Evolutionary conservation across 2,797 vertebrate species (phyloP).

Genomic region (Picus viridis): DNA sequence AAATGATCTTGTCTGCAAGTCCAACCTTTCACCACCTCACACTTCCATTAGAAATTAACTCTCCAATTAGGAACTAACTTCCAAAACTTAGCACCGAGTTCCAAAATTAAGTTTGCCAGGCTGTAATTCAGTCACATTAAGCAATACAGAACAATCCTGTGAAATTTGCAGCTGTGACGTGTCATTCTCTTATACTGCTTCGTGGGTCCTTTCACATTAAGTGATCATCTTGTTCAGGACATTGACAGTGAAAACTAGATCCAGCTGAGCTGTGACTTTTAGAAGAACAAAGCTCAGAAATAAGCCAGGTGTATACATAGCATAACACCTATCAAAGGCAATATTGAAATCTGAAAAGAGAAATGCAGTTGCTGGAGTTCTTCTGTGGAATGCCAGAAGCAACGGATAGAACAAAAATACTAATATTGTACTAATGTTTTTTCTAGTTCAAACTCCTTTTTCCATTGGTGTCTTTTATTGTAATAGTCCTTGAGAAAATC

Average conservation of each 20-base stretch:
- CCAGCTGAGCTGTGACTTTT: constrained; percentile 38
- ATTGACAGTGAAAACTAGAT: constrained; percentile 65
- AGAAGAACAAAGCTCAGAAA: constrained; percentile 51
- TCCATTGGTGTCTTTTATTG: constrained; percentile 19
- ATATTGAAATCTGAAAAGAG: constrained; percentile 54
- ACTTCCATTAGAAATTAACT: constrained; percentile 74
- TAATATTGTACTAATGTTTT: background rate
- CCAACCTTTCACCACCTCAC: constrained; percentile 76
- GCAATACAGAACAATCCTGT: constrained; percentile 4
- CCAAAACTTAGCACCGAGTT: constrained; percentile 44
- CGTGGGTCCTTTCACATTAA: constrained; percentile 37
- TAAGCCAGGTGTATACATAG: constrained; percentile 46
- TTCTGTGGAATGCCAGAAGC: constrained; percentile 47
- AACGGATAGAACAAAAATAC: constrained; percentile 27
- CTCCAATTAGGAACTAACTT: constrained; percentile 76
- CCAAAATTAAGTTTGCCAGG: constrained; percentile 72
- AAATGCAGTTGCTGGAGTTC: constrained; percentile 39
- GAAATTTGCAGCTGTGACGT: constrained; percentile 37
- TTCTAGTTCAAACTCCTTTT: background rate
- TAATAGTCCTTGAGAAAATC: constrained; percentile 26
- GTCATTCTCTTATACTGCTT: constrained; percentile 36
- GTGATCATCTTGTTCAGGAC: constrained; percentile 38
- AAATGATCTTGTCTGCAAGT: constrained; percentile 74
- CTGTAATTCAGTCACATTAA: constrained; percentile 53
- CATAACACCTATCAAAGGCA: constrained; percentile 44